Evolutionary conservation across 1,140 invertebrate species (phyloP), one percentile per base, ranked within the genome.

Genomic region (Tetragnatha versicolor): DNA sequence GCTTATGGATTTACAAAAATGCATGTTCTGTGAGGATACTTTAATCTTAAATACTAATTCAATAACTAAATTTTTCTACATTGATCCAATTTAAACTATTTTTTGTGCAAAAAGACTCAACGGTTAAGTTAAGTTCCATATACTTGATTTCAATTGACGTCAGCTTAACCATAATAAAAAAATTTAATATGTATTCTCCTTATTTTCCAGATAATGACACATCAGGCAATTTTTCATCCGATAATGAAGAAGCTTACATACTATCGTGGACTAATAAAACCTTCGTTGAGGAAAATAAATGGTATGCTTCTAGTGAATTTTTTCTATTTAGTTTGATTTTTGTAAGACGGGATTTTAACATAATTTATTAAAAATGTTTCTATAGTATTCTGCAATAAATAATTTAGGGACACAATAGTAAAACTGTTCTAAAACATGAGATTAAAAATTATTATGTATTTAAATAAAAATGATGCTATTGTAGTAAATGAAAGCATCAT

Each of bases 241-340:
- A 75, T 35, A 75, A 20, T 17, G 72, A 75, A 27, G 72, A 75
- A 10, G 31, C 42, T 6, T 63, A 31, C 25, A 35, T 75, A 10
- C 12, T 63, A 27, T 49, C 72, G 14, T 75, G 72, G 72, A 63
- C 22, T 27, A 63, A 17, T 5, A 55, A 75, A 35, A 75, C 72
- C 1, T 20, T 63, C 7, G 72, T 75, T 9, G 39, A 75, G 10
- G 72, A 63, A 0, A 27, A 20, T 9, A 58, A 75, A 63, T 75
- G 72, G 72, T 75, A 63, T 45, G 22, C 6, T 33, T 42, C 39
- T 17, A 42, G 7, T 42, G 7, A 9, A 9, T 9, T 42, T 42
- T 42, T 17, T 17, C 17, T 17, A 42, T 42, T 42, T 42, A 42
- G 17, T 42, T 9, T n/a, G n/a, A n/a, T n/a, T n/a, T n/a, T n/a